Percentiles rank a stretch among this genome's conserved stretches.
These are phyloP conservation scores for Yponomeuta evonymella DNA, from an alignment of 2,888 invertebrate genomes.

Conservation along the genomic window DNA sequence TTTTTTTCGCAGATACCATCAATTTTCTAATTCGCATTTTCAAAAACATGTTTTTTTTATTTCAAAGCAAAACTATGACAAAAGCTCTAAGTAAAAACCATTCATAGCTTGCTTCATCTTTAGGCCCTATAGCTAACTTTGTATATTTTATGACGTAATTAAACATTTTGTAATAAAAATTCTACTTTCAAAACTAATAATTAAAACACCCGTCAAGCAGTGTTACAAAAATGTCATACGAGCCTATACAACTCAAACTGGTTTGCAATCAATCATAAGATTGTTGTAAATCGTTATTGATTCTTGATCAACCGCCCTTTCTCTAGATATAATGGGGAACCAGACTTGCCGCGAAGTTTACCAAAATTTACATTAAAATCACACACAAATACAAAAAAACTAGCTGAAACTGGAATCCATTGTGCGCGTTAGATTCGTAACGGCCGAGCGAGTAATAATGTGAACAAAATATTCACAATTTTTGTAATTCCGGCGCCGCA, in stretches of 20 bases:
- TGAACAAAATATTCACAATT: slow-evolving; percentile 73
- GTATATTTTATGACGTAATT: slow-evolving; percentile 8
- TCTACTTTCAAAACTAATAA: slow-evolving; percentile 29
- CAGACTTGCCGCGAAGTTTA: slow-evolving; percentile 61
- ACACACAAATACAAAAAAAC: slow-evolving; percentile 61
- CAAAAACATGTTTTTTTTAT: not conserved
- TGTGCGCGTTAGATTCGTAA: slow-evolving; percentile 74
- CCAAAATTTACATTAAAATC: slow-evolving; percentile 71
- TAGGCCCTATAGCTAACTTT: not conserved
- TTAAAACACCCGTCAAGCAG: slow-evolving; percentile 34
- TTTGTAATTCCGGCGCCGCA: slow-evolving; percentile 63
- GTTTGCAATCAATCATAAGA: slow-evolving; percentile 75
- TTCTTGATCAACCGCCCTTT: slow-evolving; percentile 64
- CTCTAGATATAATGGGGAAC: slow-evolving; percentile 49
- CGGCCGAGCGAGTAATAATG: slow-evolving; percentile 71
- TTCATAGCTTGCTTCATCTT: not conserved
- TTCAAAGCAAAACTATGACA: not conserved
- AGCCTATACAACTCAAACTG: slow-evolving; percentile 47
- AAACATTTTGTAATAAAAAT: not conserved
- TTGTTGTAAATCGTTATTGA: slow-evolving; percentile 59
- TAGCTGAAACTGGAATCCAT: slow-evolving; percentile 63
- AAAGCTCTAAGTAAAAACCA: slow-evolving; percentile 7
- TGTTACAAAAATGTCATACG: slow-evolving; percentile 48
- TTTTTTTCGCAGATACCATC: no score
- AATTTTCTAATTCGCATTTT: not conserved